A percentile compares a stretch with the other conserved stretches of the same genome.
Conservation (phyloP, 2,888 invertebrate species). For the Luperina testacea region DNA sequence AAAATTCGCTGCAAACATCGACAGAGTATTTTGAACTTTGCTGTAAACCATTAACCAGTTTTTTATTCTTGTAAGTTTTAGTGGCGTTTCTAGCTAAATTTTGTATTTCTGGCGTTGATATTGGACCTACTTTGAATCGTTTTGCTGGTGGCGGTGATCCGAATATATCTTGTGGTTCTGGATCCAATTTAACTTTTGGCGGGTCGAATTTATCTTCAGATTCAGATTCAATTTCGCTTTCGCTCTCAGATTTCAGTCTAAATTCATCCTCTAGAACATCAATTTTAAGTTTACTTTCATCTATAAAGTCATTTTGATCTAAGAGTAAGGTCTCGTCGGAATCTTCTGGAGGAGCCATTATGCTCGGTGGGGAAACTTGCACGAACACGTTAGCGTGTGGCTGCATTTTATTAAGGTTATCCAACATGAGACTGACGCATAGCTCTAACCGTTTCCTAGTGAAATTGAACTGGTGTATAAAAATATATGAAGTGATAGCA, state of each 20-base stretch:
- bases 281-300: constrained; percentile 75
- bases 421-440: constrained; percentile 79
- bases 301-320: constrained; percentile 68
- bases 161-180: not conserved
- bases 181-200: not conserved
- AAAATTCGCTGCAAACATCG: constrained; percentile 81
- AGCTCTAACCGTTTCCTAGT: constrained; percentile 77
- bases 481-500: constrained; percentile 81
- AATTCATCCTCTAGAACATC: constrained; percentile 86
- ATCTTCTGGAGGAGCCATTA: constrained; percentile 75
- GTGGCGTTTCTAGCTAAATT: constrained; percentile 71
- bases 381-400: constrained; percentile 77
- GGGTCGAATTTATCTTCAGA: constrained; percentile 13
- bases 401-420: constrained; percentile 70
- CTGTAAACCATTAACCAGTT: constrained; percentile 76
- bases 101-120: constrained; percentile 24
- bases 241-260: constrained; percentile 78
- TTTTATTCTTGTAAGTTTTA: constrained; percentile 73
- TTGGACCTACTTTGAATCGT: not conserved
- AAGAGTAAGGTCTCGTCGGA: constrained; percentile 68
- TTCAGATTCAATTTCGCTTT: constrained; percentile 71
- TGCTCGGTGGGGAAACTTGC: constrained; percentile 78
- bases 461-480: constrained; percentile 77
- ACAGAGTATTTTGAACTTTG: constrained; percentile 54
- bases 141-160: not conserved